phyloP scores from a whole-genome alignment of 2,797 vertebrate genomes.

The Eidolon dupreanum region DNA sequence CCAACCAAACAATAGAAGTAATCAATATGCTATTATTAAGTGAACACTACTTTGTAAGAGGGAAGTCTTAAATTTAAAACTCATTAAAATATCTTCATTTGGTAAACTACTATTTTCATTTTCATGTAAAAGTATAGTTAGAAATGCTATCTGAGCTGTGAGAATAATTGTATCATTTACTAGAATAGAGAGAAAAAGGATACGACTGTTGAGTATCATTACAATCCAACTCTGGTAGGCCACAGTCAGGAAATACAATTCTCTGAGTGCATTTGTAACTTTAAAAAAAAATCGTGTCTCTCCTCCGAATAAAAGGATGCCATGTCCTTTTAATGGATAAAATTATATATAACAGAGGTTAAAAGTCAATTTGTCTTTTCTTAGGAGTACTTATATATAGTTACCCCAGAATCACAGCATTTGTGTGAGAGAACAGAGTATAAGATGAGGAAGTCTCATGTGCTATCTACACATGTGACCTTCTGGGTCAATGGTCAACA shows the following conservation, averaged over 20 bases:
- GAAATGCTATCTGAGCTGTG: slow-evolving; percentile 52
- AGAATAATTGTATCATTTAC: slow-evolving; percentile 63
- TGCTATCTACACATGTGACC: slow-evolving; percentile 76
- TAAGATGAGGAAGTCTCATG: slow-evolving; percentile 79
- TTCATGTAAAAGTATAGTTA: slow-evolving; percentile 76
- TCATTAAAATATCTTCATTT: not conserved
- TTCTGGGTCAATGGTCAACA: slow-evolving; percentile 80
- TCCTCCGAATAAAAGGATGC: slow-evolving; percentile 76
- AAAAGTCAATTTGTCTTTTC: slow-evolving; percentile 79
- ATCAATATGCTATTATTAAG: slow-evolving; percentile 4
- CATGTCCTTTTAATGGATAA: slow-evolving; percentile 72
- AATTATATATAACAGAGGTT: slow-evolving; percentile 77
- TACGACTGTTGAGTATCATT: slow-evolving; percentile 67
- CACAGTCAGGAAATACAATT: slow-evolving; percentile 74
- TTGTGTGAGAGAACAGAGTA: slow-evolving; percentile 74
- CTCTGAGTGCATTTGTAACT: slow-evolving; percentile 76
- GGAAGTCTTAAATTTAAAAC: slow-evolving; percentile 25
- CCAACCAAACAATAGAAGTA: slow-evolving; percentile 32
- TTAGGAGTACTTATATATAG: slow-evolving; percentile 71
- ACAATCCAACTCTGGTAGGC: slow-evolving; percentile 69
- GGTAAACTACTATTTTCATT: slow-evolving; percentile 72
- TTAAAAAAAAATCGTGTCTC: slow-evolving; percentile 47
- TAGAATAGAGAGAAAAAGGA: slow-evolving; percentile 68
- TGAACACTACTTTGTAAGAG: slow-evolving; percentile 45
- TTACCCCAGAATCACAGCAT: slow-evolving; percentile 79